A percentile compares a stretch with the other conserved stretches of the same genome.
Conservation (phyloP, 2,113 vertebrate genomes). For the Ictidomys tridecemlineatus region DNA sequence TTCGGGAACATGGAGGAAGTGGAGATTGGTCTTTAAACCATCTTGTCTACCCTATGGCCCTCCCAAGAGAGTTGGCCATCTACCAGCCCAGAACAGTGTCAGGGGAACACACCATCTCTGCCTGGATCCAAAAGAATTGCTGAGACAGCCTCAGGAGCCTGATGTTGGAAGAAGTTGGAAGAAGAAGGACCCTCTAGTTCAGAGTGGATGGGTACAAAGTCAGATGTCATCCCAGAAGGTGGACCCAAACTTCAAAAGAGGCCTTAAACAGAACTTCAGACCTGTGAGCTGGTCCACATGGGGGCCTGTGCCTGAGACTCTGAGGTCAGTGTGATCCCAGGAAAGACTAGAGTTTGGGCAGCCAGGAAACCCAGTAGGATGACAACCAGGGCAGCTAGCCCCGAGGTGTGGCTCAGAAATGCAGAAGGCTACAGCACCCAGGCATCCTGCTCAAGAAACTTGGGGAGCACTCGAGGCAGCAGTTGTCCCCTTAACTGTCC, state of each 20-base stretch:
- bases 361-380: background rate
- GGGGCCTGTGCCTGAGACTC: background rate
- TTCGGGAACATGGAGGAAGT: background rate
- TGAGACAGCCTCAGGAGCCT: background rate
- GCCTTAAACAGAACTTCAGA: background rate
- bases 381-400: too few species aligned
- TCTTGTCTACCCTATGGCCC: background rate
- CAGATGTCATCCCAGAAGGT: background rate
- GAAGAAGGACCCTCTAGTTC: rapidly evolving
- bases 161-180: background rate
- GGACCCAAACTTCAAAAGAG: background rate
- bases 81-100: background rate
- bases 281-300: too few species aligned
- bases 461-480: background rate
- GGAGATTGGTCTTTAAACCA: background rate
- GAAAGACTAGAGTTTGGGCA: background rate
- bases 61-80: background rate
- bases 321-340: background rate
- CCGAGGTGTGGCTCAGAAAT: too few species aligned
- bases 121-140: background rate
- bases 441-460: too few species aligned
- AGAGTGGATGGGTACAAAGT: background rate
- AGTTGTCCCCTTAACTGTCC: background rate
- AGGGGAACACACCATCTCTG: background rate
- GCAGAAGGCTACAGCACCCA: too few species aligned